A percentile compares a stretch with the other conserved stretches of the same genome.
These are phyloP conservation scores for Oncorhynchus mykiss DNA, from an alignment of 2,113 vertebrate genomes.

Conservation along the genomic window DNA sequence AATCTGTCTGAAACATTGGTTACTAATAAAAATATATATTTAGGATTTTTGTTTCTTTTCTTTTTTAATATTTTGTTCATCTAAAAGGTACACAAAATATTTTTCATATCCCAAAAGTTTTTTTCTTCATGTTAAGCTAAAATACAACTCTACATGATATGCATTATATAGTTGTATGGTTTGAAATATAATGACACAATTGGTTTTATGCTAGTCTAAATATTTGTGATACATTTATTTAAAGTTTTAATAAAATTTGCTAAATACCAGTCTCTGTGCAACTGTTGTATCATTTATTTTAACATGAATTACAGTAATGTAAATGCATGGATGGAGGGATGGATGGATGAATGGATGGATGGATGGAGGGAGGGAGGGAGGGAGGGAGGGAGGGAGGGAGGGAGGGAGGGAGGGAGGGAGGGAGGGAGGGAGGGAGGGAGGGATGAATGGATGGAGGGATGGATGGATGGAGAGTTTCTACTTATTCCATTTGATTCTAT, in stretches of 20 bases:
- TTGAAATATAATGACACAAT: slow-evolving; percentile 49
- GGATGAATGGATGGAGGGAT: no score
- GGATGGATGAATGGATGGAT: no score
- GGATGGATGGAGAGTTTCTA: no score
- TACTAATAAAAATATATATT: slow-evolving; percentile 10
- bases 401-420: no score
- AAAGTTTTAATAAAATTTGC: slow-evolving; percentile 71
- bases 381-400: no score
- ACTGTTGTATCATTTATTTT: neutral
- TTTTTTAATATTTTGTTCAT: neutral
- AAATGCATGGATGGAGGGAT: no score
- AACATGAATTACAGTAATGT: no score
- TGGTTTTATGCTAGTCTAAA: no score
- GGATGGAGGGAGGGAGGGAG: no score
- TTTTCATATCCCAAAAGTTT: slow-evolving; percentile 35
- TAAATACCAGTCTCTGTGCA: slow-evolving; percentile 22
- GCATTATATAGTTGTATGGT: slow-evolving; percentile 38
- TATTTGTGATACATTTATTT: slow-evolving; percentile 67
- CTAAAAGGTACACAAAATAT: slow-evolving; percentile 20
- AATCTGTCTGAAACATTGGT: neutral
- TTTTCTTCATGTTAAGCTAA: slow-evolving; percentile 33
- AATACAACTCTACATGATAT: neutral
- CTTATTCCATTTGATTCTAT: no score
- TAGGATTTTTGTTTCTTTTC: slow-evolving; percentile 26
- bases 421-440: no score